Percentiles rank a stretch among this genome's conserved stretches.
phyloP scores from a whole-genome alignment of 2,888 invertebrate species.

The Gortyna flavago region DNA sequence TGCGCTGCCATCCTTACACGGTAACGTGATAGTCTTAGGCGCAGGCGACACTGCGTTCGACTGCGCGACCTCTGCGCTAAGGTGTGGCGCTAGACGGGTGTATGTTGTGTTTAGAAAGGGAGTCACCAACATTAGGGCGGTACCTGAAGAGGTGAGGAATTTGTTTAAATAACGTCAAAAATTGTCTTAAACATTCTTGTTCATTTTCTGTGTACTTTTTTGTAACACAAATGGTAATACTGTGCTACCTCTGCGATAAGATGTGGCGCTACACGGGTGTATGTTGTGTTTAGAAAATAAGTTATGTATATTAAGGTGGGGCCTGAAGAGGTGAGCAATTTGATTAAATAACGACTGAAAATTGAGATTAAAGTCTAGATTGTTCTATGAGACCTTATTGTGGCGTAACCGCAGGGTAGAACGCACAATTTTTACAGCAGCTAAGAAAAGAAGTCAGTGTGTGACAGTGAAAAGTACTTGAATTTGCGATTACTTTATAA shows the following conservation, averaged over 20 bases:
- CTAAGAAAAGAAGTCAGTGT: too few species aligned
- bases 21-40: conserved; percentile 97
- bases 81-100: conserved; percentile 98
- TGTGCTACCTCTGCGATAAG: conserved; percentile 99
- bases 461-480: too few species aligned
- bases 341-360: background rate
- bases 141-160: conserved; percentile 96
- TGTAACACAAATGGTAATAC: conserved; percentile 77
- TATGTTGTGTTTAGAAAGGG: conserved; percentile 98
- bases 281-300: conserved; percentile 98
- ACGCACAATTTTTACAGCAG: too few species aligned
- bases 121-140: conserved; percentile 98
- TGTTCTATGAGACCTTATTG: too few species aligned
- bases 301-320: conserved; percentile 99
- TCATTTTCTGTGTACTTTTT: background rate
- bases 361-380: too few species aligned
- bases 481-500: background rate
- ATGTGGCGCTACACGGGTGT: conserved; percentile 98
- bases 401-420: too few species aligned
- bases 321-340: conserved; percentile 93
- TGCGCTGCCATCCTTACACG: conserved; percentile 93
- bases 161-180: background rate
- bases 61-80: conserved; percentile 98
- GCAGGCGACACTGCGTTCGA: conserved; percentile 99
- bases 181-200: background rate